Evolutionary conservation across 1,140 invertebrate species (phyloP), one percentile per base, ranked within the genome.

Genomic region (Drosophila sechellia): DNA sequence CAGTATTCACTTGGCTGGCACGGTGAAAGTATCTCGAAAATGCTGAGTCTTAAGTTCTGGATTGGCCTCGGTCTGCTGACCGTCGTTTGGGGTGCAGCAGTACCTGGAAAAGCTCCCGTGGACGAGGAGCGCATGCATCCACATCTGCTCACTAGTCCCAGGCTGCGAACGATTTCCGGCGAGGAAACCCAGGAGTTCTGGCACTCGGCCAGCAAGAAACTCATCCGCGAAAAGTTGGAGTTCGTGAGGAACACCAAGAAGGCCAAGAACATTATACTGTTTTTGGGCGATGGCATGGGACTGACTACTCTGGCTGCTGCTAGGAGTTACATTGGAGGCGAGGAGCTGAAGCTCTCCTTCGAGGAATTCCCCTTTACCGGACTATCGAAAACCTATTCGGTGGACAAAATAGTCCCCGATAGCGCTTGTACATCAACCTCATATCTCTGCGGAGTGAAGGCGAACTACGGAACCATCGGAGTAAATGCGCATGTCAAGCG

Each of bases 361-460:
- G 96, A 97, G 80, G 94, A 95, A 63, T 97, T 97, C 81, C 96
- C 96, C 4, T 93, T 95, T 55, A 93, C 94, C 3, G 96, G 95
- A 13, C 91, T 97, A 3, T 94, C 95, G 0, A 96, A 96, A 96
- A 98, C 97, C 0, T 98, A 98, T 91, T 97, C 95, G 85, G 94
- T 96, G 13, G 95, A 98, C 91, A 94, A 94, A 25, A 96, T 97
- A 93, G 95, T 96, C 0, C 94, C 97, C 0, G 97, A 98, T 91
- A 96, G 96, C 0, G 96, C 96, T 0, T 94, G 93, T 11, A 95
- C 95, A 0, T 78, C 91, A 0, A 98, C 97, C 0, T 96, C 97
- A 0, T 97, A 96, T 78, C 93, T 98, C n/a, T 94, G 94, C 8
- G 97, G 97, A 4, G 95, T 98, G 0, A 98, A 98, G 92, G 95